Conservation (phyloP, 1,140 invertebrate genomes). For the Macrotrachela quadricornifera region DNA sequence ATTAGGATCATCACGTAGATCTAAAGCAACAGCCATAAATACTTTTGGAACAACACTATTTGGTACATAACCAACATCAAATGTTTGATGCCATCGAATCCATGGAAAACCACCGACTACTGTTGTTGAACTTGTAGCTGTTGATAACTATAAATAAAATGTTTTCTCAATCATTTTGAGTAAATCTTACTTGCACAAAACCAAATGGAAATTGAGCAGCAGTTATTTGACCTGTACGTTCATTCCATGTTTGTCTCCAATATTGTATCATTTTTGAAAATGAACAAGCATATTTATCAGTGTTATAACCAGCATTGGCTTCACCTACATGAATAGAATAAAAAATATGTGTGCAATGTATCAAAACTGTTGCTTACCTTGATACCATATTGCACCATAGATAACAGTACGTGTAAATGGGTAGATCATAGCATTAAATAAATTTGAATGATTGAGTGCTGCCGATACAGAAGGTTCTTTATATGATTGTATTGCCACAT, state of each 20-base stretch:
- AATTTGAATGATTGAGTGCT: slow-evolving; percentile 1
- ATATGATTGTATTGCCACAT: no score
- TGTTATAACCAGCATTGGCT: slow-evolving; percentile 8
- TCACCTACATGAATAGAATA: slow-evolving; percentile 12
- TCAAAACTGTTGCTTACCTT: slow-evolving; percentile 14
- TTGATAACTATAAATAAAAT: no score
- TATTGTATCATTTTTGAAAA: slow-evolving; percentile 20
- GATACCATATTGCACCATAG: slow-evolving; percentile 22
- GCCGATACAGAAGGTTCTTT: no score
- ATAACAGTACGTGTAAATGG: slow-evolving; percentile 18
- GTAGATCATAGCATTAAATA: slow-evolving; percentile 23
- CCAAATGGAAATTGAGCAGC: slow-evolving; percentile 19
- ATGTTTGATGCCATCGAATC: slow-evolving; percentile 20
- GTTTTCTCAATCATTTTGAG: no score
- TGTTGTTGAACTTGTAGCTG: neutral
- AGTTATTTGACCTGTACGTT: slow-evolving; percentile 11
- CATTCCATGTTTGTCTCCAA: slow-evolving; percentile 17
- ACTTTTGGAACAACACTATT: slow-evolving; percentile 15
- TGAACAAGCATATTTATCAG: slow-evolving; percentile 16
- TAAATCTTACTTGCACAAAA: slow-evolving; percentile 19
- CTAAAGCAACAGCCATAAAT: slow-evolving; percentile 25
- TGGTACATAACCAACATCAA: slow-evolving; percentile 16
- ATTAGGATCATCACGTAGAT: slow-evolving; percentile 14
- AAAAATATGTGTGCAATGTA: slow-evolving; percentile 13
- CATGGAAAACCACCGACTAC: slow-evolving; percentile 10